Conservation (phyloP, 2,113 vertebrate genomes). For the Ardeotis arabs region DNA sequence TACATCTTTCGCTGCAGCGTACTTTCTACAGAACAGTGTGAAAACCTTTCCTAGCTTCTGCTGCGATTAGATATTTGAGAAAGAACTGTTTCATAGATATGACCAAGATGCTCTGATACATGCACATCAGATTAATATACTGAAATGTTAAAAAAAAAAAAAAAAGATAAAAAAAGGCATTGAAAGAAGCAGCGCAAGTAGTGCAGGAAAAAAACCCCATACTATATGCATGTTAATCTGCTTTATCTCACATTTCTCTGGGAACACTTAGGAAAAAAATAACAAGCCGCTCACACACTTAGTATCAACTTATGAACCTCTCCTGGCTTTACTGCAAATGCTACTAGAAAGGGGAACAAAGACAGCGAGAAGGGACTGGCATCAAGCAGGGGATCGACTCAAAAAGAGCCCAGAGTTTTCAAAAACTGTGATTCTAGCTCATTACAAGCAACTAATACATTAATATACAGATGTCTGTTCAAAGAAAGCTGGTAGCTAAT, state of each 20-base stretch:
- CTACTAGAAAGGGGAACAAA: neutral
- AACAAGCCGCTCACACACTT: neutral
- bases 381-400: neutral
- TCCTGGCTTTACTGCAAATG: neutral
- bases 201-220: neutral
- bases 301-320: neutral
- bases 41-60: neutral
- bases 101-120: neutral
- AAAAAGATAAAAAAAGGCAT: neutral
- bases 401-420: neutral
- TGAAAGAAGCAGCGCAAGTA: neutral
- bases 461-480: neutral
- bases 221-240: neutral
- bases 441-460: neutral
- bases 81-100: neutral
- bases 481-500: constrained; percentile 3
- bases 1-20: neutral
- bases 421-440: neutral
- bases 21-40: neutral
- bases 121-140: neutral
- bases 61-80: constrained; percentile 40
- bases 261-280: neutral
- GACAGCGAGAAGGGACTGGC: neutral
- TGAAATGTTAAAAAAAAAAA: neutral
- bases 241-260: neutral